phyloP scores from a whole-genome alignment of 2,113 vertebrate genomes.

The Erpornis zantholeuca region DNA sequence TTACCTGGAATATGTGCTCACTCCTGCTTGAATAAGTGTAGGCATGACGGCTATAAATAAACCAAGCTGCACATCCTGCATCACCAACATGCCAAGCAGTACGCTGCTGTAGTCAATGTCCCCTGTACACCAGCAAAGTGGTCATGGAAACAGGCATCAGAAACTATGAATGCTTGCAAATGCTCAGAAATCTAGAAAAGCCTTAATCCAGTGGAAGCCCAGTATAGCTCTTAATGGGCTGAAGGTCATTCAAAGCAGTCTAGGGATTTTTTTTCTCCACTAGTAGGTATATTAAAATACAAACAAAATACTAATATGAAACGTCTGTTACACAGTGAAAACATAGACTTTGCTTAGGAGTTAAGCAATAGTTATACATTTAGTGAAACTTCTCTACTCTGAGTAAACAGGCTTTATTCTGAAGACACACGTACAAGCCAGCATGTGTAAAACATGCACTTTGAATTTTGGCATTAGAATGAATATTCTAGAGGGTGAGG shows the following conservation, averaged over 20 bases:
- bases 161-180: background rate
- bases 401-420: background rate
- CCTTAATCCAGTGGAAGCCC: background rate
- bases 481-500: background rate
- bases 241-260: background rate
- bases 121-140: constrained; percentile 68
- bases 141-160: constrained; percentile 1
- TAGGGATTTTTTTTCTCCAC: background rate
- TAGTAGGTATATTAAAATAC: background rate
- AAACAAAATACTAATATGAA: background rate
- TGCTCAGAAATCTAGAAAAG: background rate
- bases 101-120: constrained; percentile 92
- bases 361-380: background rate
- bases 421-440: background rate
- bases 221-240: background rate
- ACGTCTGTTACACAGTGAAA: background rate
- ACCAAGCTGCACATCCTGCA: constrained; percentile 96
- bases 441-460: background rate
- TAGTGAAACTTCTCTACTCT: background rate
- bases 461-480: background rate
- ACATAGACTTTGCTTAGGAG: background rate
- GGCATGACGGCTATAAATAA: constrained; percentile 94
- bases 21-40: constrained; percentile 87
- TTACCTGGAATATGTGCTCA: constrained; percentile 80
- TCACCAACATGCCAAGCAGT: constrained; percentile 92